These are phyloP conservation scores for Crotalus horridus DNA, from an alignment of 2,113 vertebrate genomes.

Conservation along the genomic window DNA sequence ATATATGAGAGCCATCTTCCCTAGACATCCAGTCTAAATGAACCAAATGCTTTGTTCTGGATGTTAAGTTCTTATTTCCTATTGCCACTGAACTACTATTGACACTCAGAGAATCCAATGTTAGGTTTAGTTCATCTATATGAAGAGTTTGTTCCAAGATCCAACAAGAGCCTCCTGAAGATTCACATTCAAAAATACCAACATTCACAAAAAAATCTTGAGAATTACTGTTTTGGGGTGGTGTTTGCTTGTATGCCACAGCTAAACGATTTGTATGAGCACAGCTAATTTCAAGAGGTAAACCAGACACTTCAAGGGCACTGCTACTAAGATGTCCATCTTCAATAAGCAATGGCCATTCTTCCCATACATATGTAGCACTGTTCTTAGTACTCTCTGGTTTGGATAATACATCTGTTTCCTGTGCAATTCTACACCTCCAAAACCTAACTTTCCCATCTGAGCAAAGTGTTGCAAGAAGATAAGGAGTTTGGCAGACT, in stretches of 20 bases:
- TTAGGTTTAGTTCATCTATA: constrained; percentile 73
- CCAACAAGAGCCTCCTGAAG: constrained; percentile 94
- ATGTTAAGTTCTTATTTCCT: constrained; percentile 59
- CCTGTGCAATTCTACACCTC: constrained; percentile 76
- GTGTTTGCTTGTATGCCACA: constrained; percentile 81
- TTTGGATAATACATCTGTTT: constrained; percentile 43
- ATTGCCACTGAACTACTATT: constrained; percentile 65
- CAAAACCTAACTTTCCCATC: constrained; percentile 94
- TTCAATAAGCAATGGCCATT: constrained; percentile 92
- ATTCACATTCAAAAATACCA: constrained; percentile 94
- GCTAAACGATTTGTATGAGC: constrained; percentile 92
- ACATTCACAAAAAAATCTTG: constrained; percentile 80
- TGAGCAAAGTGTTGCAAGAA: constrained; percentile 93
- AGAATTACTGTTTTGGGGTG: constrained; percentile 53
- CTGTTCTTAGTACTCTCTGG: constrained; percentile 33
- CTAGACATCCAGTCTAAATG: constrained; percentile 98
- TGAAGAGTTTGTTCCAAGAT: constrained; percentile 89
- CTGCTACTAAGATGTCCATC: constrained; percentile 81
- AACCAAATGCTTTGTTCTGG: constrained; percentile 75
- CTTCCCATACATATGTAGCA: constrained; percentile 85
- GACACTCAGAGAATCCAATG: constrained; percentile 63
- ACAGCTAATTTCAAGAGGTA: constrained; percentile 87
- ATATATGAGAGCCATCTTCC: constrained; percentile 93
- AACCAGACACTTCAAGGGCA: constrained; percentile 79
- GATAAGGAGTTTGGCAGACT: constrained; percentile 86